phyloP scores from a whole-genome alignment of 2,113 vertebrate genomes.

The Galbula dea region DNA sequence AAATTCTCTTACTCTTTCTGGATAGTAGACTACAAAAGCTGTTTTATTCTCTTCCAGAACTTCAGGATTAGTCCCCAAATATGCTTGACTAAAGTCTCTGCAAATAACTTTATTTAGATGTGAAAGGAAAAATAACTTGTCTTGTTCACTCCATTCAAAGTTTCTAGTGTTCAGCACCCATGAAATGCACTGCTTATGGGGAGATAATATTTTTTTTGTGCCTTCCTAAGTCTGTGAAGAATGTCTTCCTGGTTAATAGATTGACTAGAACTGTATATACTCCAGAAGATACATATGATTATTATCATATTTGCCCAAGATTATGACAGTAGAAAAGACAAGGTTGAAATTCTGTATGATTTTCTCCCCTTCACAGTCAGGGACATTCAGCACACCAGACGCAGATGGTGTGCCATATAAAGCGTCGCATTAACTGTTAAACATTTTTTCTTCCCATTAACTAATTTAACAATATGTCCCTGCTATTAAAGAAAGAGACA shows the following conservation, averaged over 20 bases:
- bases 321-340: constrained; percentile 62
- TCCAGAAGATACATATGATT: constrained; percentile 69
- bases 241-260: constrained; percentile 66
- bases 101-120: constrained; percentile 5
- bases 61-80: not conserved
- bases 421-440: constrained; percentile 65
- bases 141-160: not conserved
- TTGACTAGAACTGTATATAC: constrained; percentile 70
- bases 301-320: constrained; percentile 59
- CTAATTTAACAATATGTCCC: constrained; percentile 68
- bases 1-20: not conserved
- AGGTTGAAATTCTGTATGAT: constrained; percentile 55
- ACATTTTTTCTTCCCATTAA: constrained; percentile 71
- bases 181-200: constrained; percentile 61
- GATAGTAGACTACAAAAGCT: not conserved
- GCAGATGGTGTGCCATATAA: constrained; percentile 65
- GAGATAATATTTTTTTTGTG: constrained; percentile 56
- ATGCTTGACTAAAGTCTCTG: not conserved
- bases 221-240: constrained; percentile 68
- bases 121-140: constrained; percentile 10
- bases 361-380: constrained; percentile 46
- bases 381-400: constrained; percentile 41
- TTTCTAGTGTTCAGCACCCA: constrained; percentile 43
- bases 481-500: constrained; percentile 55
- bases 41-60: not conserved